Evolutionary conservation across 1,140 invertebrate species (phyloP).

Genomic region (Conus ventricosus): DNA sequence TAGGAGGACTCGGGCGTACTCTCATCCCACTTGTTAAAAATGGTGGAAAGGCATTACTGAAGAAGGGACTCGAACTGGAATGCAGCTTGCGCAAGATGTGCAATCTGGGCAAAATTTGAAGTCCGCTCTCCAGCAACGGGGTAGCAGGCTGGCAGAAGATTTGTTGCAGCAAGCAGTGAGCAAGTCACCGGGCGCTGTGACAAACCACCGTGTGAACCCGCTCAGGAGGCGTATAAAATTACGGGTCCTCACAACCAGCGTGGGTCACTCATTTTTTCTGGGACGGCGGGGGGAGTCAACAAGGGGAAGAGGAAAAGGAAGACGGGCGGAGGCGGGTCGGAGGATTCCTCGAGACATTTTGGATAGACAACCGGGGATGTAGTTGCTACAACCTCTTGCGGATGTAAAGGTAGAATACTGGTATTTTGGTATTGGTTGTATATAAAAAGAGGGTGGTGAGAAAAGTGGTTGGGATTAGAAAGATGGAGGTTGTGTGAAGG

Average conservation of each 20-base stretch:
- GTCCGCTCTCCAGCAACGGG: not conserved
- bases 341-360: too few species aligned
- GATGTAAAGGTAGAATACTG: not conserved
- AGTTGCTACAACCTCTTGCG: not conserved
- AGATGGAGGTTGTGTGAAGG: too few species aligned
- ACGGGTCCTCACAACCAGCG: not conserved
- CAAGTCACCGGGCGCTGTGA: too few species aligned
- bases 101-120: slow-evolving; percentile 18
- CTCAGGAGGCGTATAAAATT: slow-evolving; percentile 22
- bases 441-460: too few species aligned
- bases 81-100: not conserved
- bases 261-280: not conserved
- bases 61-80: not conserved
- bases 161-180: not conserved
- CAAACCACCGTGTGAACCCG: slow-evolving; percentile 9
- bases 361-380: not conserved
- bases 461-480: too few species aligned
- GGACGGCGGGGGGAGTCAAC: too few species aligned
- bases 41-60: not conserved
- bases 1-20: not conserved
- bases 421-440: not conserved
- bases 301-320: slow-evolving; percentile 14
- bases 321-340: not conserved
- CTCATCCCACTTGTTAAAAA: not conserved
- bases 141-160: not conserved